Conservation (phyloP, 2,888 invertebrate genomes). For the Colletes collaris region DNA sequence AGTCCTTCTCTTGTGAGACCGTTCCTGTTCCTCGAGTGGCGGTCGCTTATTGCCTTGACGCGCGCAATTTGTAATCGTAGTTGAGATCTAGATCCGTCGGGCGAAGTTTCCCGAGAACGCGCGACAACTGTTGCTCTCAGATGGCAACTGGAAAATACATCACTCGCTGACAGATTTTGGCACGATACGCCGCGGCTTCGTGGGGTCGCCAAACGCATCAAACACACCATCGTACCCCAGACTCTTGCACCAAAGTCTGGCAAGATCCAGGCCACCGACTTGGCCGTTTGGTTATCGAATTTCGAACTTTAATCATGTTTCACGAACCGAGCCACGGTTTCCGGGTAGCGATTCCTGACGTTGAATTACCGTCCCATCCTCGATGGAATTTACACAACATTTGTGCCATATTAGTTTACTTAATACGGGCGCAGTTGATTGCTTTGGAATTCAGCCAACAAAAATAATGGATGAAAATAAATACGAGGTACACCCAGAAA, state of each 20-base stretch:
- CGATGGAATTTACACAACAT: not conserved
- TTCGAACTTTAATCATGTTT: slow-evolving; percentile 23
- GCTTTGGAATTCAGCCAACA: no score
- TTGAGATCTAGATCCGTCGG: slow-evolving; percentile 46
- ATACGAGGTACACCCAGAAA: no score
- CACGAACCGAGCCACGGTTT: slow-evolving; percentile 6
- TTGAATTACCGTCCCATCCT: slow-evolving; percentile 1
- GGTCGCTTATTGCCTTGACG: slow-evolving; percentile 8
- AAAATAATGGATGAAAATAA: no score
- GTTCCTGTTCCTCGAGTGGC: not conserved
- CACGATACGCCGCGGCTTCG: slow-evolving; percentile 36
- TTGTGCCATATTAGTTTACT: not conserved
- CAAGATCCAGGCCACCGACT: slow-evolving; percentile 27
- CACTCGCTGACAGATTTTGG: slow-evolving; percentile 54
- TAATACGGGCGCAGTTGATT: not conserved
- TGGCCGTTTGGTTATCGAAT: slow-evolving; percentile 14
- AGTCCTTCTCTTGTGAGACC: not conserved
- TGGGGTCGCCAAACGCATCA: slow-evolving; percentile 21
- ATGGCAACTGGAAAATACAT: slow-evolving; percentile 46
- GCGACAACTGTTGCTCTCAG: slow-evolving; percentile 66
- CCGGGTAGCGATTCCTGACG: slow-evolving; percentile 1
- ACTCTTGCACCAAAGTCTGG: not conserved
- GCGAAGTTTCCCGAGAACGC: slow-evolving; percentile 45
- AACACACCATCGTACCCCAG: slow-evolving; percentile 3
- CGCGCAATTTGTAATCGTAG: slow-evolving; percentile 39